Base-by-base conservation (phyloP, 2,888 invertebrate species). In the Apamea crenata region DNA sequence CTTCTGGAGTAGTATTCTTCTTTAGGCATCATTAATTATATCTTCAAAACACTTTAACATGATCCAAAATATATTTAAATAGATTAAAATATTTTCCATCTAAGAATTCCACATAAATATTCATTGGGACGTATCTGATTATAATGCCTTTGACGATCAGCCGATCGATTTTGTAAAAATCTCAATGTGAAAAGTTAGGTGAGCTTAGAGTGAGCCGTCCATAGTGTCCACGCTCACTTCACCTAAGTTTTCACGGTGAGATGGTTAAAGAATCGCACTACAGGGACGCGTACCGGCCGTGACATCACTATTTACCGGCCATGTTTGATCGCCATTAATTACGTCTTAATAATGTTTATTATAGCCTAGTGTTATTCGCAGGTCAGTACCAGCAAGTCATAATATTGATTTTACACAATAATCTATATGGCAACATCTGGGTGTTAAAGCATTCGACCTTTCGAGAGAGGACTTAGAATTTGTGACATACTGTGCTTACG, bases 301-400 rank as follows among this genome's bases (percentile, higher is more conserved):
- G 87, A 87, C 83, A 90, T 88, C 91, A 90, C 85, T 88, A 82
- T 87, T 86, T 84, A 86, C 83, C 78, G 47, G 63, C 82, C 86
- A 87, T 90, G 88, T 91, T 91, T 89, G 86, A 84, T 84, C 82
- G 81, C 84, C 72, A 86, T 86, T 89, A 87, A 89, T 87, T 88
- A 81, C 85, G 81, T 78, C 81, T 72, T 77, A 74, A 81, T 83
- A 36, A 73, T 85, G 87, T 84, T 88, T 82, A 85, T 86, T 78
- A 85, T 82, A 47, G 77, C 56, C 75, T 78, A 80, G 75, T 86
- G 81, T 70, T 83, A 83, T 86, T 83, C 75, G 16, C 77, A 84
- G 84, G 83, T 88, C 87, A 87, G 77, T 82, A 78, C 61, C n/a
- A 78, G 69, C 61, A 72, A 82, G 40, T 77, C 72, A 86, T 81